Percentiles rank a stretch among this genome's conserved stretches.
Evolutionary conservation across 2,888 invertebrate species (phyloP).

Genomic region (Biston stratarius): DNA sequence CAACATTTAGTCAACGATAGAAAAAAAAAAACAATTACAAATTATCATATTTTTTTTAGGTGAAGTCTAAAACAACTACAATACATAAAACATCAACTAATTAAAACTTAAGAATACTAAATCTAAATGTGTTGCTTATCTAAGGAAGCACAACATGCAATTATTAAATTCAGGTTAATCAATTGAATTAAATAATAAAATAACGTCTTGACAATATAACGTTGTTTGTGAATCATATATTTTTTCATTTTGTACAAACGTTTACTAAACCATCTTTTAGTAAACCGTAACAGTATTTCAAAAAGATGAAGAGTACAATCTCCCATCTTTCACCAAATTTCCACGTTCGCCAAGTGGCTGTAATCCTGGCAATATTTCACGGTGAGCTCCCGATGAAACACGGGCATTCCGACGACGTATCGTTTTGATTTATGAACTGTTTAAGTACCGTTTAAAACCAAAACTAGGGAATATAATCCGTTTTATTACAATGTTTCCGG

Average conservation of each 20-base stretch:
- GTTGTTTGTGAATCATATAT: constrained; percentile 1
- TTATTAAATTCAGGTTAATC: no score
- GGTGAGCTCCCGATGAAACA: constrained; percentile 76
- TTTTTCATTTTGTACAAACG: constrained; percentile 39
- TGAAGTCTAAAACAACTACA: no score
- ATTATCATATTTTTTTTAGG: no score
- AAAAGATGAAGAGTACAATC: constrained; percentile 19
- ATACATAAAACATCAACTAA: no score
- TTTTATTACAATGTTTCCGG: constrained; percentile 43
- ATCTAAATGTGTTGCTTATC: no score
- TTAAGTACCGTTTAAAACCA: constrained; percentile 81
- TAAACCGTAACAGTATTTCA: constrained; percentile 13
- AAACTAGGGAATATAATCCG: constrained; percentile 67
- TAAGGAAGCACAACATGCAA: no score
- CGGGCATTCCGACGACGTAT: constrained; percentile 76
- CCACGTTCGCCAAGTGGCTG: constrained; percentile 63
- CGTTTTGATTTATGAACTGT: constrained; percentile 82
- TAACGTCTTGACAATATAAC: no score
- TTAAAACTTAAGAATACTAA: no score
- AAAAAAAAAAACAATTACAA: no score
- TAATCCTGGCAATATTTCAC: constrained; percentile 80
- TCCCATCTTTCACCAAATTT: constrained; percentile 41
- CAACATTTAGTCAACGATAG: no score
- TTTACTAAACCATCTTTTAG: constrained; percentile 36
- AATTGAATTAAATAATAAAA: no score